phyloP scores from a whole-genome alignment of 2,797 vertebrate genomes.

The Paedocypris micromegethes region DNA sequence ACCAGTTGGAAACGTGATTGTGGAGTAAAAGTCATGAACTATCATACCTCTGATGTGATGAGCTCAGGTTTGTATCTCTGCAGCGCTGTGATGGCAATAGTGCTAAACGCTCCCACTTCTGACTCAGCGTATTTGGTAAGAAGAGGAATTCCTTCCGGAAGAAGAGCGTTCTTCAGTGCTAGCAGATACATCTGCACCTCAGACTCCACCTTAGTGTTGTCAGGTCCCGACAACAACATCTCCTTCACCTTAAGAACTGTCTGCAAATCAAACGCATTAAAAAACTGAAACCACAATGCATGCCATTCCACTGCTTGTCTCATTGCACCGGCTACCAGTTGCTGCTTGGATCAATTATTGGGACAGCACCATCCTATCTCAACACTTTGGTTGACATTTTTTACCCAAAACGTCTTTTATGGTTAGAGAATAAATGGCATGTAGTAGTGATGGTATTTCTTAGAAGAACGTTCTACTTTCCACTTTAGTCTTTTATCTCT shows the following conservation, averaged over 20 bases:
- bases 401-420: no score
- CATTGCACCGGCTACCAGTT: no score
- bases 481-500: no score
- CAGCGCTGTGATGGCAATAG: conserved; percentile 76
- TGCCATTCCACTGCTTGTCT: no score
- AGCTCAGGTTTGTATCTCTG: conserved; percentile 80
- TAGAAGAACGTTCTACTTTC: no score
- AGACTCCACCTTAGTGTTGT: conserved; percentile 71
- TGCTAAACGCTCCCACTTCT: conserved; percentile 77
- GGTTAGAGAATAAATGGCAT: no score
- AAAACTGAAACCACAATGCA: background rate
- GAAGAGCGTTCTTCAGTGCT: conserved; percentile 87
- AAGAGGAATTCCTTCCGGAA: conserved; percentile 83
- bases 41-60: conserved; percentile 80
- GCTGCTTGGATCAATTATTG: no score
- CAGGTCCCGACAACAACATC: conserved; percentile 78
- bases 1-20: background rate
- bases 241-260: conserved; percentile 83
- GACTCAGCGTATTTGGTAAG: conserved; percentile 82
- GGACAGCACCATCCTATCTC: no score
- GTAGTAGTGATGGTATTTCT: no score
- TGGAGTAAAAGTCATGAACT: background rate
- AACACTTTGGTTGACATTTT: no score
- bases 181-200: conserved; percentile 85
- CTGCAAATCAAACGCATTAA: conserved; percentile 57